Conservation (phyloP, 2,888 invertebrate genomes). For the Protodeltote pygarga region DNA sequence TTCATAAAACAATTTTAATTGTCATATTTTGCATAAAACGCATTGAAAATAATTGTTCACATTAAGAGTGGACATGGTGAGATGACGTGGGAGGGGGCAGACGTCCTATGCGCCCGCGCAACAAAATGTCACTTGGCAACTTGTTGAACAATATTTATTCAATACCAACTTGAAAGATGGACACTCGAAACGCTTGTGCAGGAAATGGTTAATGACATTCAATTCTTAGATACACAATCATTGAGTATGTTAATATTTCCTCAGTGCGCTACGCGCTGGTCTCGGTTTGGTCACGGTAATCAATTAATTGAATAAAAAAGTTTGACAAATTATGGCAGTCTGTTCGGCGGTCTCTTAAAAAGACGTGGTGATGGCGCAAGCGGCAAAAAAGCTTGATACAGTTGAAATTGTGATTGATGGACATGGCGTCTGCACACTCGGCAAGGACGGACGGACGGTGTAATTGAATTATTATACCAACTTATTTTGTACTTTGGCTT, state of each 20-base stretch:
- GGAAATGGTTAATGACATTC: conserved; percentile 83
- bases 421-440: conserved; percentile 66
- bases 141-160: conserved; percentile 84
- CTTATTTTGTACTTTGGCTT: conserved; percentile 58
- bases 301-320: conserved; percentile 79
- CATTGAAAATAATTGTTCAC: conserved; percentile 75
- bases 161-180: conserved; percentile 76
- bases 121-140: conserved; percentile 83
- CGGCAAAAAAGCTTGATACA: conserved; percentile 79
- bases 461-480: conserved; percentile 82
- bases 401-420: conserved; percentile 85
- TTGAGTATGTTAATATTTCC: conserved; percentile 75
- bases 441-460: conserved; percentile 69
- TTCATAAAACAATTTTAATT: conserved; percentile 82
- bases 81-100: conserved; percentile 69
- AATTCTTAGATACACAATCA: conserved; percentile 76
- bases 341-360: conserved; percentile 66
- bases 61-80: conserved; percentile 65
- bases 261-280: conserved; percentile 52
- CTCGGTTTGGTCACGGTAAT: conserved; percentile 64
- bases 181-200: conserved; percentile 79
- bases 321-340: conserved; percentile 77
- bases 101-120: conserved; percentile 57
- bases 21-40: conserved; percentile 78
- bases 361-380: conserved; percentile 65